Evolutionary conservation across 1,140 invertebrate species (phyloP).

Genomic region (Trissolcus basalis): DNA sequence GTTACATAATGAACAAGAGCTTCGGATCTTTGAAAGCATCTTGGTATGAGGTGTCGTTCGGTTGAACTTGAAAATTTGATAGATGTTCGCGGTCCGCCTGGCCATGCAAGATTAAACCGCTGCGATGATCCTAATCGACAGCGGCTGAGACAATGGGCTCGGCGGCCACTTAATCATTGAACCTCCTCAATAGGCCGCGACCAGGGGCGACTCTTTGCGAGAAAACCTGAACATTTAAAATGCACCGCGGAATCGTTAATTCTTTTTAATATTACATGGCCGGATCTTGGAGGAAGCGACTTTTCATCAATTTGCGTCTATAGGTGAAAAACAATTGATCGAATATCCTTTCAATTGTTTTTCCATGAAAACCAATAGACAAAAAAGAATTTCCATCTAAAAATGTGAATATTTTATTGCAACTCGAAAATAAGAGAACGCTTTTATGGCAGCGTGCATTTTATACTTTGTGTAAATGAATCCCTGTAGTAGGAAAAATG

Average conservation of each 20-base stretch:
- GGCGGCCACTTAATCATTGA: conserved; percentile 37
- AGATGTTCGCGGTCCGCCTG: conserved; percentile 12
- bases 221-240: conserved; percentile 64
- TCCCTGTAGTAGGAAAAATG: too few species aligned
- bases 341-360: too few species aligned
- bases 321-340: too few species aligned
- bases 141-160: background rate
- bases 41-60: conserved; percentile 12
- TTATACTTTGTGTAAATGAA: too few species aligned
- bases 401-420: too few species aligned
- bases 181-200: conserved; percentile 20
- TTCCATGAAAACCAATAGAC: too few species aligned
- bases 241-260: conserved; percentile 66
- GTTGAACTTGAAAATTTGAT: conserved; percentile 25
- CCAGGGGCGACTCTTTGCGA: conserved; percentile 62
- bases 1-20: conserved; percentile 17
- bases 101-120: conserved; percentile 16
- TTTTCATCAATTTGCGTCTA: background rate
- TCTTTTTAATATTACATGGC: conserved; percentile 57
- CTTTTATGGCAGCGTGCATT: too few species aligned
- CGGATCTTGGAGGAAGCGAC: conserved; percentile 26
- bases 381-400: too few species aligned
- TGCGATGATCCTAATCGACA: conserved; percentile 15
- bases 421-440: too few species aligned
- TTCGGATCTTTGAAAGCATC: conserved; percentile 15